Percentiles rank a stretch among this genome's conserved stretches.
phyloP scores from a whole-genome alignment of 2,113 vertebrate species.

The Brachypodius melanocephalos region DNA sequence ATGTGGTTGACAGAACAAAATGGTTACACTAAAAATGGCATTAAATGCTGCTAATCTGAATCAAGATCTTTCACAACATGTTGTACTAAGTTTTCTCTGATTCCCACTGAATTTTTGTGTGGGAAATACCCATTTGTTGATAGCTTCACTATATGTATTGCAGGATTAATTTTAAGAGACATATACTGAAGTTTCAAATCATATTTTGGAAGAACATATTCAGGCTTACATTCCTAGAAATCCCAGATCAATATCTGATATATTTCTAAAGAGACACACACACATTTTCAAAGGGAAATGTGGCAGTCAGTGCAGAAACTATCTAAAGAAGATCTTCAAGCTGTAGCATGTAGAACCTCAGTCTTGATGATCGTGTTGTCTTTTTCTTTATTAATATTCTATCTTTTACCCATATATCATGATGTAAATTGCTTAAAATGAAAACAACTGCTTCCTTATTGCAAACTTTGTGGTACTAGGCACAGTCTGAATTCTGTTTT shows the following conservation, averaged over 20 bases:
- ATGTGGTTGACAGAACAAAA: neutral
- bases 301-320: neutral
- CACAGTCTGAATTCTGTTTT: neutral
- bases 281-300: neutral
- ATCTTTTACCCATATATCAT: neutral
- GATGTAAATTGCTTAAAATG: neutral
- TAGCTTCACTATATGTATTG: neutral
- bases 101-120: neutral
- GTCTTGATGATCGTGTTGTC: neutral
- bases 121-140: neutral
- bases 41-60: neutral
- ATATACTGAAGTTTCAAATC: neutral
- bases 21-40: neutral
- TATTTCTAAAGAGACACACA: neutral
- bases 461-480: neutral
- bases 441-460: neutral
- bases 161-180: neutral
- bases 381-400: neutral
- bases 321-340: neutral
- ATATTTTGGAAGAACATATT: neutral
- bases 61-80: neutral
- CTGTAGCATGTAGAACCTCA: neutral
- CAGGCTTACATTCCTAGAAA: neutral
- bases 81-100: neutral
- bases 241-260: neutral